Evolutionary conservation across 64 coral and sea anemone genomes (phyloP), one percentile per base, ranked within the genome.

Genomic region (Platygyra sinensis): DNA sequence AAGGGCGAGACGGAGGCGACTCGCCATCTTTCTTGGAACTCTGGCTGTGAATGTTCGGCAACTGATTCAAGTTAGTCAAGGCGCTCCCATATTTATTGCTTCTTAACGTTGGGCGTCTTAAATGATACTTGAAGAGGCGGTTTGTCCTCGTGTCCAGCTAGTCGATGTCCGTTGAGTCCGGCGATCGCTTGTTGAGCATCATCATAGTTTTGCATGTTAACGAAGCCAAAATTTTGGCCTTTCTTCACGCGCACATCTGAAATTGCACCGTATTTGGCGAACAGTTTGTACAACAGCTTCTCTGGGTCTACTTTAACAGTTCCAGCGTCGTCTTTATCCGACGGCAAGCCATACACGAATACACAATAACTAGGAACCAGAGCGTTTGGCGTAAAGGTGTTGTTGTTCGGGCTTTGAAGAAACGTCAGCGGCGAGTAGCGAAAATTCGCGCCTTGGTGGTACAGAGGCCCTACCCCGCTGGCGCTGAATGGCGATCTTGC

Each of bases 131-230:
- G 95, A 52, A 97, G 92, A 71, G 81, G 81, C 9, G 87, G 86
- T 97, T 97, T 97, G 42, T 89, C 92, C 73, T 97, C 89, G 79
- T 94, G 95, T 87, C 89, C 87, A 77, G 92, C 86, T 31, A 85
- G 33, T 65, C 81, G 62, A 30, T 85, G 81, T 71, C 92, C 89
- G 73, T 97, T 87, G 18, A 97, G 89, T 38, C 86, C 62, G 30
- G 89, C 90, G 76, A 97, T 97, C 19, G 95, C 95, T 71, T 81
- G 82, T 76, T 83, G 93, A 33, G 95, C 95, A 91, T 97, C 95
- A 30, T 97, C 95, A 38, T 97, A 97, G 86, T 86, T 97, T 60
- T 83, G 83, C 95, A 97, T 97, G 83, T 97, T 97, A 71, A 97
- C 92, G 92, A 97, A 97, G 80, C 95, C 95, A 79, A 94, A 97